A percentile compares a stretch with the other conserved stretches of the same genome.
These are phyloP conservation scores for Lanius ludovicianus DNA, from an alignment of 2,113 vertebrate genomes.

Conservation along the genomic window DNA sequence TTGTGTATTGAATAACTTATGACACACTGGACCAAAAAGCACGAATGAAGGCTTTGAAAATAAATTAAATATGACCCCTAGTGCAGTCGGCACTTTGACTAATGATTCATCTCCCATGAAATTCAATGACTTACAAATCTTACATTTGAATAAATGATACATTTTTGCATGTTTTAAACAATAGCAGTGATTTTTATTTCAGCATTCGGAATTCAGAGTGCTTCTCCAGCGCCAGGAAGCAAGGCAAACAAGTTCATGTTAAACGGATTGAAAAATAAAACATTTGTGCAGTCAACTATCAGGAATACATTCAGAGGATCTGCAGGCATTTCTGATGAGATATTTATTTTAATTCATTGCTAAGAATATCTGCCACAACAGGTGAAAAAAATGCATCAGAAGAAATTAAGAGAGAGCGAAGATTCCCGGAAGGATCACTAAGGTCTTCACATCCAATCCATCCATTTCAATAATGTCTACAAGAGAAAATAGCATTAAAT, in stretches of 20 bases:
- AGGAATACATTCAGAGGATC: conserved; percentile 50
- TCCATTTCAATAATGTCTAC: background rate
- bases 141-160: conserved; percentile 53
- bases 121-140: conserved; percentile 47
- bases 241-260: conserved; percentile 60
- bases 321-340: conserved; percentile 30
- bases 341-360: conserved; percentile 35
- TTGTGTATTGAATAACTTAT: conserved; percentile 67
- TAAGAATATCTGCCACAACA: conserved; percentile 25
- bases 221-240: background rate
- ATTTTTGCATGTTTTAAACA: conserved; percentile 58
- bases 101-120: conserved; percentile 53
- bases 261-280: conserved; percentile 64
- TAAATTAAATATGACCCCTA: conserved; percentile 68
- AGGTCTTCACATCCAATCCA: background rate
- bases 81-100: conserved; percentile 47
- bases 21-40: conserved; percentile 50
- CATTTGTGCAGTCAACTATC: conserved; percentile 55
- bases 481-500: conserved; percentile 6
- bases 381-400: background rate
- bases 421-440: conserved; percentile 12
- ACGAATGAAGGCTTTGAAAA: conserved; percentile 36
- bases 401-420: background rate
- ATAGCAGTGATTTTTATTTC: conserved; percentile 29
- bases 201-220: background rate